phyloP scores from a whole-genome alignment of 2,888 invertebrate species.

The Dicyrtomina minuta region DNA sequence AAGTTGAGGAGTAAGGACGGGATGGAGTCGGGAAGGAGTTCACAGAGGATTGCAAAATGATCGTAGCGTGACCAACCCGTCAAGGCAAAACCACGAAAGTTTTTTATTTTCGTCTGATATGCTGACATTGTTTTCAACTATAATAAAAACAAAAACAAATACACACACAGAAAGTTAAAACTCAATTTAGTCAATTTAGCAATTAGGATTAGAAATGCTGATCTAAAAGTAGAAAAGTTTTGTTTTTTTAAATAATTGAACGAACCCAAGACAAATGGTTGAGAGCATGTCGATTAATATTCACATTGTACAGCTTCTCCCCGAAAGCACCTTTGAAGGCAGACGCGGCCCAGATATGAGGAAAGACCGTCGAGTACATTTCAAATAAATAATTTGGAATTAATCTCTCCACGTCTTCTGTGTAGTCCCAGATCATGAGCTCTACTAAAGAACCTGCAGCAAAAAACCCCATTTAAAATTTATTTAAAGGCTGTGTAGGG shows the following conservation, averaged over 20 bases:
- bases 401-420: conserved; percentile 55
- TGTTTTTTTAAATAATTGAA: neutral
- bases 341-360: conserved; percentile 69
- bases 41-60: conserved; percentile 58
- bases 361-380: conserved; percentile 68
- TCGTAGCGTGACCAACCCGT: conserved; percentile 65
- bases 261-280: conserved; percentile 67
- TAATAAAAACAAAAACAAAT: neutral
- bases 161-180: neutral
- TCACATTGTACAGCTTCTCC: conserved; percentile 68
- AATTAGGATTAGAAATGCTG: neutral
- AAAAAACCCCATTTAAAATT: neutral
- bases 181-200: neutral
- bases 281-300: conserved; percentile 67
- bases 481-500: too few species aligned
- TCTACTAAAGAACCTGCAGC: conserved; percentile 58
- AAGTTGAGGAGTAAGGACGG: conserved; percentile 61
- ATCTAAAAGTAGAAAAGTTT: neutral
- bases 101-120: conserved; percentile 56
- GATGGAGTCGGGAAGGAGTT: conserved; percentile 57
- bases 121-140: conserved; percentile 28
- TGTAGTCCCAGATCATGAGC: conserved; percentile 62
- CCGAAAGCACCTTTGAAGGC: conserved; percentile 77
- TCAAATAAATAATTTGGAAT: conserved; percentile 62
- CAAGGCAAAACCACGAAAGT: conserved; percentile 61